phyloP scores from a whole-genome alignment of 2,113 vertebrate species.

The Solea solea region DNA sequence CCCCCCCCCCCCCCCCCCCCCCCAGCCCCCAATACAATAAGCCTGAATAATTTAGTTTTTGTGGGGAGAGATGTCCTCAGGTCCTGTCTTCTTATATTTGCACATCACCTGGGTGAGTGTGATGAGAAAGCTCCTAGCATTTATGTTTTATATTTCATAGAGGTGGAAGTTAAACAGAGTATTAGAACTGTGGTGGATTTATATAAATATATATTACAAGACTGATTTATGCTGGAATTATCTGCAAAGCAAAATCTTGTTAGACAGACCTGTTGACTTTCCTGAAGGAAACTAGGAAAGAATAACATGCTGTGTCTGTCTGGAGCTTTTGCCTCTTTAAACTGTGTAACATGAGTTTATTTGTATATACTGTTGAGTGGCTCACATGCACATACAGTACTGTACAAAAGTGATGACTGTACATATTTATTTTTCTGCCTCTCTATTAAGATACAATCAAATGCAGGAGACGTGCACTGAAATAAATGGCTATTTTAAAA shows the following conservation, averaged over 20 bases:
- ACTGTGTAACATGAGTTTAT: not conserved
- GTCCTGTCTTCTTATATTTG: slow-evolving; percentile 57
- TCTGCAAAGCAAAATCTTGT: slow-evolving; percentile 8
- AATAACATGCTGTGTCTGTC: slow-evolving; percentile 51
- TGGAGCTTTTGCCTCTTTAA: slow-evolving; percentile 20
- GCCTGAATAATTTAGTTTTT: slow-evolving; percentile 73
- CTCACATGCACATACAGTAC: too few relatives aligned
- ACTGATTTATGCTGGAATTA: slow-evolving; percentile 20
- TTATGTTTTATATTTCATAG: slow-evolving; percentile 43
- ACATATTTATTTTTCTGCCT: too few relatives aligned
- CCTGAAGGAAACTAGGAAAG: slow-evolving; percentile 28
- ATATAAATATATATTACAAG: not conserved
- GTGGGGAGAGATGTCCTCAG: slow-evolving; percentile 55
- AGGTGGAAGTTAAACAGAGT: slow-evolving; percentile 3
- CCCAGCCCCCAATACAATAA: slow-evolving; percentile 70
- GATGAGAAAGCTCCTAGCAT: slow-evolving; percentile 40
- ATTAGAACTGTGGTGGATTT: slow-evolving; percentile 11
- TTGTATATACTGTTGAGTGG: too few relatives aligned
- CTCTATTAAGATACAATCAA: too few relatives aligned
- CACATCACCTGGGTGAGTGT: slow-evolving; percentile 32
- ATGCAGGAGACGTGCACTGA: too few relatives aligned
- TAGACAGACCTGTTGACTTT: slow-evolving; percentile 28
- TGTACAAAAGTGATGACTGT: too few relatives aligned
- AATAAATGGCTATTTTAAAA: too few relatives aligned
- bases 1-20: slow-evolving; percentile 60